These are phyloP conservation scores for Nephrotoma flavescens DNA, from an alignment of 2,888 invertebrate genomes.

Conservation along the genomic window DNA sequence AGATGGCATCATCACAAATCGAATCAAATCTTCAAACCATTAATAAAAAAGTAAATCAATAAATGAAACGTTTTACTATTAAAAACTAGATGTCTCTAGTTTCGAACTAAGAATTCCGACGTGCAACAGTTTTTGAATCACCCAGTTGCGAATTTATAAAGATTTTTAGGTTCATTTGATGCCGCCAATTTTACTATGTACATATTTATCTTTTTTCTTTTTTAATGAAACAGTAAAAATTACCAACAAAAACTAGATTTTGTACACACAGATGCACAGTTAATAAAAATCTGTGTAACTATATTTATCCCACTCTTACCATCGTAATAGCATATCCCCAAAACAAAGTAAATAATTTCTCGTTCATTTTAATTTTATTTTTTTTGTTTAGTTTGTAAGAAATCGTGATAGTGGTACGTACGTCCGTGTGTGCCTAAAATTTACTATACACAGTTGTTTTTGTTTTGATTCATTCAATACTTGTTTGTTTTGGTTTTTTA, in stretches of 20 bases:
- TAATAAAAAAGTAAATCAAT: too few species aligned
- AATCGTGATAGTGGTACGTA: neutral
- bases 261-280: neutral
- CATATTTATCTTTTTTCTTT: neutral
- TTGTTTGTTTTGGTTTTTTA: neutral
- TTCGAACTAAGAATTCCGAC: too few species aligned
- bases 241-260: neutral
- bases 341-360: neutral
- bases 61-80: too few species aligned
- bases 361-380: neutral
- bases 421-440: neutral
- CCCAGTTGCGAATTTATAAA: neutral
- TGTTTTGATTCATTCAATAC: neutral
- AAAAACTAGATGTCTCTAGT: too few species aligned
- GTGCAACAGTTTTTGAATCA: too few species aligned
- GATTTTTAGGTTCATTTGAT: neutral
- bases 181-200: neutral
- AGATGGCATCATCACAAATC: too few species aligned
- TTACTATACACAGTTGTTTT: neutral
- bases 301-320: neutral
- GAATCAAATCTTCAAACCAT: too few species aligned
- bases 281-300: neutral
- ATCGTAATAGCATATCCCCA: neutral
- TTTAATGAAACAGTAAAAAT: neutral
- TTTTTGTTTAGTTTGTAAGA: neutral